phyloP scores from a whole-genome alignment of 1,140 invertebrate genomes.

The Sminthurides bifidus region DNA sequence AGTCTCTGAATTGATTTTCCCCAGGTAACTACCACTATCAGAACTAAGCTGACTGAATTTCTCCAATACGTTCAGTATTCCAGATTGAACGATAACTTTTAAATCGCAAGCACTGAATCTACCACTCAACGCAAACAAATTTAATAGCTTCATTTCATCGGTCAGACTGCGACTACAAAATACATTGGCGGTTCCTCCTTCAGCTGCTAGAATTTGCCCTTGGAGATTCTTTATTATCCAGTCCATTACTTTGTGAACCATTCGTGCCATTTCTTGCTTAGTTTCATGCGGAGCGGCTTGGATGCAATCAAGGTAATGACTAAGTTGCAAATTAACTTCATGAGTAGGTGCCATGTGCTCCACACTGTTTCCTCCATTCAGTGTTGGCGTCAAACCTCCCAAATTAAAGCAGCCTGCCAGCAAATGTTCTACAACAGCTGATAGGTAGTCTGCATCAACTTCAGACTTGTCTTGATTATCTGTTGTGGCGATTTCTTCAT shows the following conservation, averaged over 20 bases:
- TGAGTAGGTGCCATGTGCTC: slow-evolving; percentile 15
- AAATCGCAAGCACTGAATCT: slow-evolving; percentile 47
- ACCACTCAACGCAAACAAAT: slow-evolving; percentile 47
- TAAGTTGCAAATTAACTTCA: slow-evolving; percentile 34
- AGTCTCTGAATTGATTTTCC: slow-evolving; percentile 14
- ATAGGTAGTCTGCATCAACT: slow-evolving; percentile 33
- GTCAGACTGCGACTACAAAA: neutral
- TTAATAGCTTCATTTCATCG: slow-evolving; percentile 37
- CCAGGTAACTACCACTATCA: neutral
- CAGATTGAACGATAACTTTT: slow-evolving; percentile 46
- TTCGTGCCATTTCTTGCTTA: slow-evolving; percentile 38
- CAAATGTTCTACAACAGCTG: slow-evolving; percentile 45
- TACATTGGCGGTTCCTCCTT: neutral
- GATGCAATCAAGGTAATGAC: slow-evolving; percentile 43
- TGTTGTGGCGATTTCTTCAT: neutral
- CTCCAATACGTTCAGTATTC: slow-evolving; percentile 43
- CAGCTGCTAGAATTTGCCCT: slow-evolving; percentile 12
- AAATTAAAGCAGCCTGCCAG: slow-evolving; percentile 49
- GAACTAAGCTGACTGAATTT: slow-evolving; percentile 32
- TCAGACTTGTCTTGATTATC: slow-evolving; percentile 19
- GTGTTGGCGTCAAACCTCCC: slow-evolving; percentile 31
- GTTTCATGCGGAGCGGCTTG: slow-evolving; percentile 36
- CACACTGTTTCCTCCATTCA: slow-evolving; percentile 32
- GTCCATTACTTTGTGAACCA: slow-evolving; percentile 38
- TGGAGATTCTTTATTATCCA: slow-evolving; percentile 32